These are phyloP conservation scores for Elgonia sp. DNA, from an alignment of 2,888 invertebrate genomes.

Conservation along the genomic window DNA sequence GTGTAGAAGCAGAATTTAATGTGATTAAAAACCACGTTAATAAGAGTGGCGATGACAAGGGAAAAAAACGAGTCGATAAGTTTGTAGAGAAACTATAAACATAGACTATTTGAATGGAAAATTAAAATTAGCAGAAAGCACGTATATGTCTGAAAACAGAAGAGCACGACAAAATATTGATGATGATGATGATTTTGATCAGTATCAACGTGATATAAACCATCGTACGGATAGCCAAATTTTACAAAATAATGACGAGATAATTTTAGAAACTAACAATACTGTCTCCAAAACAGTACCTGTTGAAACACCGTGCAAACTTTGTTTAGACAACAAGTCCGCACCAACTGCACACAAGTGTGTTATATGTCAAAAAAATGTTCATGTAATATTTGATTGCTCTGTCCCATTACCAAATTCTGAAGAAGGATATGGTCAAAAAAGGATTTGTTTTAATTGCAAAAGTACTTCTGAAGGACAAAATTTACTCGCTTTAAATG, in stretches of 20 bases:
- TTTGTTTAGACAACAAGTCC: background rate
- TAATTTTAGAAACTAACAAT: no score
- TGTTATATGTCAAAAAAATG: background rate
- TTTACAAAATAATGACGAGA: background rate
- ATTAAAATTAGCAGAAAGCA: background rate
- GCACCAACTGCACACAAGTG: background rate
- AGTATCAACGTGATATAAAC: no score
- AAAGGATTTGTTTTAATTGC: background rate
- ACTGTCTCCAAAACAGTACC: no score
- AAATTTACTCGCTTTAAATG: background rate
- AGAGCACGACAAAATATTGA: background rate
- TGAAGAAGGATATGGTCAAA: background rate
- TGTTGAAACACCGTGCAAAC: no score
- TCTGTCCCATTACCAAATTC: background rate
- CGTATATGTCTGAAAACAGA: no score
- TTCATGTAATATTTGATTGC: background rate
- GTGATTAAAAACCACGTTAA: background rate
- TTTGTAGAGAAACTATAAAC: constrained; percentile 4
- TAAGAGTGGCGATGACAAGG: background rate
- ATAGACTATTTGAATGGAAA: background rate
- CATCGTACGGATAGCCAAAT: no score
- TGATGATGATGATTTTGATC: background rate
- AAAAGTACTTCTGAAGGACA: background rate
- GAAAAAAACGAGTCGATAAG: background rate
- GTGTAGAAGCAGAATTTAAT: constrained; percentile 1